phyloP scores from a whole-genome alignment of 2,888 invertebrate species.

The Sesia bembeciformis region DNA sequence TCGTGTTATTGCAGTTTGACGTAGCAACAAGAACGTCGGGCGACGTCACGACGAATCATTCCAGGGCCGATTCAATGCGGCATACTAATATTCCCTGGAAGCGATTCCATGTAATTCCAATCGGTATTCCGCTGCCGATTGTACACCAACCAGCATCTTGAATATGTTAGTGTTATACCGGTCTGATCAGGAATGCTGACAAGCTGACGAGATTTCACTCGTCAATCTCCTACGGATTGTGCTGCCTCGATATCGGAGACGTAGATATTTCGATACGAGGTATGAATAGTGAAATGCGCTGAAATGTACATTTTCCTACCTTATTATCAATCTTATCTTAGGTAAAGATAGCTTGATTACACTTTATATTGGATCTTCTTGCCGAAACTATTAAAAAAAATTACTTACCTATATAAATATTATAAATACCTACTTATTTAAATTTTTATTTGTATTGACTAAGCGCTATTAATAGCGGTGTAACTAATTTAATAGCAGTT shows the following conservation, averaged over 20 bases:
- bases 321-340: too few species aligned
- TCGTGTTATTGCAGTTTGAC: slow-evolving; percentile 56
- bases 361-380: too few species aligned
- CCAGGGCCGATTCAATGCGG: slow-evolving; percentile 54
- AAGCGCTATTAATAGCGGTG: background rate
- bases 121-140: slow-evolving; percentile 46
- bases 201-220: background rate
- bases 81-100: slow-evolving; percentile 66
- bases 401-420: too few species aligned
- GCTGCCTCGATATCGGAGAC: too few species aligned
- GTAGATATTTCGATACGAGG: too few species aligned
- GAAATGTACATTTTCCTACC: too few species aligned
- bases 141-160: slow-evolving; percentile 54
- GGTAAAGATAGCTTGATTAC: too few species aligned
- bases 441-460: too few species aligned
- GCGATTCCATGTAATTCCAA: slow-evolving; percentile 61
- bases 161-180: slow-evolving; percentile 52
- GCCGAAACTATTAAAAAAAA: too few species aligned
- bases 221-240: too few species aligned
- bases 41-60: slow-evolving; percentile 64
- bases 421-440: too few species aligned
- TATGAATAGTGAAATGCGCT: too few species aligned
- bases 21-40: slow-evolving; percentile 37
- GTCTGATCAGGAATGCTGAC: slow-evolving; percentile 17
- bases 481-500: background rate